Evolutionary conservation across 1,140 invertebrate genomes (phyloP), one percentile per base, ranked within the genome.

Genomic region (Palaemon carinicauda): DNA sequence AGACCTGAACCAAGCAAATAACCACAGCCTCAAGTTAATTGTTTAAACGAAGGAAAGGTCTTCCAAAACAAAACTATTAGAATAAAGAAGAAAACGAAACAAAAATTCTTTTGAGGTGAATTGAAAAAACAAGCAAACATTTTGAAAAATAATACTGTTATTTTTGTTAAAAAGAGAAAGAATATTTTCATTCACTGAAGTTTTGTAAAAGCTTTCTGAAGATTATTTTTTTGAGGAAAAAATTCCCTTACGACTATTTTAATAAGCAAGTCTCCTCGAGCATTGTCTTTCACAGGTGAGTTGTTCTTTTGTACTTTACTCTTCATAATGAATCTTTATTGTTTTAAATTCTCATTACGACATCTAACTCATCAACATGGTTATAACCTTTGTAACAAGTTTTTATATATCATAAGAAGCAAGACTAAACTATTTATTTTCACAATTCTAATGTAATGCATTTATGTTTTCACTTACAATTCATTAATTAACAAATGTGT

Each of bases 121-220:
- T 10, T 75, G 27, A 17, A 17, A 53, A 60, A 53, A 56, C 52
- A 60, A 33, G 27, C 50, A 53, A 74, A 41, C 17, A 17, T 41
- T 56, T 41, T 10, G 29, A 65, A 27, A 60, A 60, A 80, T n/a
- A 60, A 17, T 31, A 69, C 77, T 60, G 54, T 83, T 83, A 77
- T 83, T 83, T 83, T 83, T 83, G 52, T 83, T 83, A 83, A 41
- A 75, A 24, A 41, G 41, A 21, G n/a, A n/a, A n/a, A 80, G 53
- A 77, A 52, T 83, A 83, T 83, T 83, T 83, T 83, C 69, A 77
- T 24, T 56, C 82, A 75, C 54, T 56, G 82, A 83, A 83, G 73
- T 83, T 83, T 83, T 83, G 24, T 83, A 83, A 77, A 33, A 56
- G 60, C 60, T 75, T 83, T 83, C 52, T 29, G 75, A 71, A 82